Conservation (phyloP, 1,140 invertebrate species). For the Arion vulgaris region DNA sequence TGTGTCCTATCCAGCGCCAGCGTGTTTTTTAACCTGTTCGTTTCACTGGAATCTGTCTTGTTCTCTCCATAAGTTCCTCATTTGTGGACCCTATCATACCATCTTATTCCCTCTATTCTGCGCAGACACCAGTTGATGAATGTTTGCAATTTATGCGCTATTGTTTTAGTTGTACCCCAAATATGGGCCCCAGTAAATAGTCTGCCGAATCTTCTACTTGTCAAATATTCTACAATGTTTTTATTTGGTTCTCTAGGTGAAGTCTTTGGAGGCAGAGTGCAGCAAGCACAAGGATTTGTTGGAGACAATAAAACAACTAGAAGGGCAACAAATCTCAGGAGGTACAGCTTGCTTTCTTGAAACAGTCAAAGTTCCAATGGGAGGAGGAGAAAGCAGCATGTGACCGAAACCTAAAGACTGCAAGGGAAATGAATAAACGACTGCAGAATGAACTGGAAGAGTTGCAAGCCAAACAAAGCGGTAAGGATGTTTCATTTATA, state of each 20-base stretch:
- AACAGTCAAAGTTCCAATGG: background rate
- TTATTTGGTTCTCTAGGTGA: background rate
- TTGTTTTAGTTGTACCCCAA: too few species aligned
- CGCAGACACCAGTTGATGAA: too few species aligned
- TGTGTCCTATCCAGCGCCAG: too few species aligned
- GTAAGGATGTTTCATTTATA: background rate
- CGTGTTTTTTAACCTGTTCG: too few species aligned
- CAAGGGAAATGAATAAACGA: background rate
- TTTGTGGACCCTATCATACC: too few species aligned
- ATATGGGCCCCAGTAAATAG: too few species aligned
- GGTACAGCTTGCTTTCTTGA: background rate
- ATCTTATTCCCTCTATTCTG: too few species aligned
- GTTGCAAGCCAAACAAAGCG: background rate
- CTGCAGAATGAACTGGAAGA: constrained; percentile 10
- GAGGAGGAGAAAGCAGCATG: background rate
- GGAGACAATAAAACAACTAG: background rate
- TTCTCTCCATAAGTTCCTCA: too few species aligned
- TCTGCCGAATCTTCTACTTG: too few species aligned
- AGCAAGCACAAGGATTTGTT: background rate
- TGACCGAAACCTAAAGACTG: background rate
- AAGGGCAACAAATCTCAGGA: constrained; percentile 1
- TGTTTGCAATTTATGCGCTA: too few species aligned
- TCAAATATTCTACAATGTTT: too few species aligned
- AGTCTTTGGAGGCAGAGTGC: background rate
- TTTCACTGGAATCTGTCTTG: too few species aligned